phyloP scores from a whole-genome alignment of 1,140 invertebrate genomes.

The Drosophila carrolli region DNA sequence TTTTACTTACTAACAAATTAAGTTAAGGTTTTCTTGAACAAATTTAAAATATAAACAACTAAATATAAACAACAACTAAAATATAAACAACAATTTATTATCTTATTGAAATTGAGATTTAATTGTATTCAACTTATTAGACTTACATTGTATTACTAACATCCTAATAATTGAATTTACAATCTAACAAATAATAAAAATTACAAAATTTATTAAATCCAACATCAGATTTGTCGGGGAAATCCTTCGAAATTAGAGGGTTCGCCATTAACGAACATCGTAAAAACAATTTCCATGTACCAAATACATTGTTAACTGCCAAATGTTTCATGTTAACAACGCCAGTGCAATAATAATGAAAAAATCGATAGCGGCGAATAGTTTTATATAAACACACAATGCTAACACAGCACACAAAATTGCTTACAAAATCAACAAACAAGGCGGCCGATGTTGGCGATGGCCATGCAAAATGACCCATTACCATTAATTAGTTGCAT shows the following conservation, averaged over 20 bases:
- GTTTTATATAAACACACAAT: conserved; percentile 40
- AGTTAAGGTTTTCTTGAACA: no score
- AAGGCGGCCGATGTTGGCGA: conserved; percentile 55
- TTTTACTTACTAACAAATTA: no score
- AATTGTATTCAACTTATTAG: no score
- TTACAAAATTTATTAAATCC: no score
- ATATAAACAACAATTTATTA: no score
- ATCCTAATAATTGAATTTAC: no score
- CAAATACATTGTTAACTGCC: conserved; percentile 16
- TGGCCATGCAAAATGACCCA: conserved; percentile 80
- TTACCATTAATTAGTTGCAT: conserved; percentile 80
- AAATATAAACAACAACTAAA: no score
- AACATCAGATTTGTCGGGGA: neutral
- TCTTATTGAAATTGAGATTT: no score
- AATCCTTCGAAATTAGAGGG: conserved; percentile 1
- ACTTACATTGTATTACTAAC: no score
- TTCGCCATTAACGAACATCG: conserved; percentile 13
- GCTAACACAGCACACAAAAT: conserved; percentile 46
- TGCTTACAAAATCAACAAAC: conserved; percentile 79
- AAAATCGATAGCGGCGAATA: conserved; percentile 59
- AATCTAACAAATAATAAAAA: no score
- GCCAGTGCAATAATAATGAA: conserved; percentile 23
- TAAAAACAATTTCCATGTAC: conserved; percentile 1
- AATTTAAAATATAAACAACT: no score
- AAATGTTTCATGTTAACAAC: conserved; percentile 51